A percentile compares a stretch with the other conserved stretches of the same genome.
Conservation (phyloP, 35 echinoderm and acorn worm genomes). For the Acanthaster planci region DNA sequence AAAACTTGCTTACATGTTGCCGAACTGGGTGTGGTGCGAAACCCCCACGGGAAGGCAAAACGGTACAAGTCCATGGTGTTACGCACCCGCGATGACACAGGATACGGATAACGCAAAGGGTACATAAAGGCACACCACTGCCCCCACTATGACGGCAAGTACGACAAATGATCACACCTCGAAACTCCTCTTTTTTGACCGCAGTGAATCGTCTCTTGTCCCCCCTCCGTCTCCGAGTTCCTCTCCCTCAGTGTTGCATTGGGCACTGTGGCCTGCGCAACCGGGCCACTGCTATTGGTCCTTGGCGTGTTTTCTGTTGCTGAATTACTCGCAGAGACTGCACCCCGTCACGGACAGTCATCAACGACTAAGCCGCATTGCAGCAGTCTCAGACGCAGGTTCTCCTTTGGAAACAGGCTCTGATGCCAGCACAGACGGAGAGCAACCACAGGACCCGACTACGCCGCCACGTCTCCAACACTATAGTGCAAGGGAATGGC, state of each 20-base stretch:
- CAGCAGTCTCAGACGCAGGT: not conserved
- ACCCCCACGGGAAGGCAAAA: constrained; percentile 21
- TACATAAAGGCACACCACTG: constrained; percentile 18
- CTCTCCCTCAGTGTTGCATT: not conserved
- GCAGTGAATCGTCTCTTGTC: constrained; percentile 3
- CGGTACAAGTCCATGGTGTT: constrained; percentile 24
- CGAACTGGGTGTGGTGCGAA: constrained; percentile 15
- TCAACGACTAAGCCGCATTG: constrained; percentile 1
- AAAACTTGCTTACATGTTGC: constrained; percentile 27
- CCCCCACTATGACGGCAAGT: not conserved
- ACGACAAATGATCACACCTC: not conserved
- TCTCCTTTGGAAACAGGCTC: not conserved
- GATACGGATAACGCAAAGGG: constrained; percentile 11
- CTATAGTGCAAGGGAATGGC: constrained; percentile 30
- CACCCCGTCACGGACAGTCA: constrained; percentile 24
- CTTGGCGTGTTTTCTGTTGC: constrained; percentile 14
- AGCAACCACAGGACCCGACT: not conserved
- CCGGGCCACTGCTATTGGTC: constrained; percentile 27
- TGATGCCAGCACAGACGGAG: not conserved
- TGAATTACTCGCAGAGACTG: constrained; percentile 25
- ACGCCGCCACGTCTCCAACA: constrained; percentile 2
- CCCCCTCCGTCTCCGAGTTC: not conserved
- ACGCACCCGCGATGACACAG: not conserved
- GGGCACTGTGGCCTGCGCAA: constrained; percentile 16
- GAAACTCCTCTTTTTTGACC: constrained; percentile 7